These are phyloP conservation scores for Furcifer pardalis DNA, from an alignment of 2,797 vertebrate genomes.

Conservation along the genomic window DNA sequence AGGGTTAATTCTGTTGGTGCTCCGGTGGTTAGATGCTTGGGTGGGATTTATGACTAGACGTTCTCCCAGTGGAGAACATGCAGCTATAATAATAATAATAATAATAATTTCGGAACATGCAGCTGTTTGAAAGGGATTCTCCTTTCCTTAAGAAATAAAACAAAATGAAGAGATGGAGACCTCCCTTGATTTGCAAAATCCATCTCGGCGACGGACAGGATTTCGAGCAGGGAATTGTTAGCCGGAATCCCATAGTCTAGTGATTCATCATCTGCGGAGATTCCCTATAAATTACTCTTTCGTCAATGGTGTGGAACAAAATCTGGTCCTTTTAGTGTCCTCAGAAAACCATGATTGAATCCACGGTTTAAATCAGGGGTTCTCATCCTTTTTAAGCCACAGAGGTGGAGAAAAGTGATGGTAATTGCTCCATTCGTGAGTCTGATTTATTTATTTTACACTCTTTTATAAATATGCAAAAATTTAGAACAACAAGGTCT, in stretches of 20 bases:
- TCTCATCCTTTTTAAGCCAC: too few species aligned
- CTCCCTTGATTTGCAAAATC: constrained; percentile 6
- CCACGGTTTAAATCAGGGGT: too few species aligned
- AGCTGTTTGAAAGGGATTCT: constrained; percentile 46
- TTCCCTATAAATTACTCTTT: constrained; percentile 32
- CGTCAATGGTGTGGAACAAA: neutral
- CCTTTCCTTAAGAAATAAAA: neutral
- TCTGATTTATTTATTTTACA: too few species aligned
- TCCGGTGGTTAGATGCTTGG: neutral
- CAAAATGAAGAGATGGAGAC: neutral
- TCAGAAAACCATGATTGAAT: too few species aligned
- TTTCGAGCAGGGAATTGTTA: neutral
- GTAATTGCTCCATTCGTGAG: too few species aligned
- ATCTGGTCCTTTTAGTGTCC: constrained; percentile 13
- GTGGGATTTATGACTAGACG: constrained; percentile 7
- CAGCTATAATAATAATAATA: too few species aligned
- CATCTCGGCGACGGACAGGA: constrained; percentile 38
- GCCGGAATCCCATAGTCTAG: constrained; percentile 38
- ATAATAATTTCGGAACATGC: too few species aligned
- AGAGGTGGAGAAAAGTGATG: too few species aligned
- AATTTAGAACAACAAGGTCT: too few species aligned
- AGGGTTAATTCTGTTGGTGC: neutral
- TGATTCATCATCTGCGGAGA: constrained; percentile 30
- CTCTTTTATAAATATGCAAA: too few species aligned
- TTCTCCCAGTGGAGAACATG: constrained; percentile 32